These are phyloP conservation scores for Turdus rufiventris DNA, from an alignment of 2,113 vertebrate species.

Conservation along the genomic window DNA sequence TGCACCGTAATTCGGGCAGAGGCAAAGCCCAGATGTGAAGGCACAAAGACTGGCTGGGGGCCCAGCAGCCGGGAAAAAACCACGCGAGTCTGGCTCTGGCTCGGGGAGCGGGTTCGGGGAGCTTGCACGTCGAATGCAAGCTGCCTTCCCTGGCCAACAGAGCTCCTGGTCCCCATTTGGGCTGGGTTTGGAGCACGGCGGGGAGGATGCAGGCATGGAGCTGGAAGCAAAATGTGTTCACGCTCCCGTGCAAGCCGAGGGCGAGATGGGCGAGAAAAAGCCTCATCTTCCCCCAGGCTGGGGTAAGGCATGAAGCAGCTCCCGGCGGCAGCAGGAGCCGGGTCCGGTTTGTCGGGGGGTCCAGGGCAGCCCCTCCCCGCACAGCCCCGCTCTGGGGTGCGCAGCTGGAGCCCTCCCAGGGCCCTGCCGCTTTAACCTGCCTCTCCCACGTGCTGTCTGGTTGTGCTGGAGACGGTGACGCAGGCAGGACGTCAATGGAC, in stretches of 20 bases:
- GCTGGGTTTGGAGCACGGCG: neutral
- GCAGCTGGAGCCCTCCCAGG: constrained; percentile 20
- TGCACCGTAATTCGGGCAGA: neutral
- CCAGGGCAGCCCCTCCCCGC: neutral
- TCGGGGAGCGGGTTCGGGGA: neutral
- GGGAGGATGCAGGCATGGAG: neutral
- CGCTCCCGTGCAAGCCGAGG: neutral
- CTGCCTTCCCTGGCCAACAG: neutral
- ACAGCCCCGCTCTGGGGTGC: neutral
- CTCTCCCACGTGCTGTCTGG: constrained; percentile 77
- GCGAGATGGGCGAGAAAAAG: neutral
- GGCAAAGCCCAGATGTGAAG: neutral
- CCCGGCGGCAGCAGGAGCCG: rapidly evolving
- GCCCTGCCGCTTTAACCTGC: constrained; percentile 69
- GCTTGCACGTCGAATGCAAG: rapidly evolving
- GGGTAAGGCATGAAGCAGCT: neutral
- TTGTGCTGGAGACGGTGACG: constrained; percentile 79
- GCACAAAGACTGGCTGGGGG: neutral
- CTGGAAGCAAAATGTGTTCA: neutral
- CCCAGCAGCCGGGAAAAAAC: neutral
- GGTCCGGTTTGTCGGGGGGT: rapidly evolving
- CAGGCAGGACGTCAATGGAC: constrained; percentile 76
- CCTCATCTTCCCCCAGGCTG: neutral
- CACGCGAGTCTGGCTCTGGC: neutral
- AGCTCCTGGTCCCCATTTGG: neutral